Conservation (phyloP, 2,888 invertebrate species). For the Junonia oenone region DNA sequence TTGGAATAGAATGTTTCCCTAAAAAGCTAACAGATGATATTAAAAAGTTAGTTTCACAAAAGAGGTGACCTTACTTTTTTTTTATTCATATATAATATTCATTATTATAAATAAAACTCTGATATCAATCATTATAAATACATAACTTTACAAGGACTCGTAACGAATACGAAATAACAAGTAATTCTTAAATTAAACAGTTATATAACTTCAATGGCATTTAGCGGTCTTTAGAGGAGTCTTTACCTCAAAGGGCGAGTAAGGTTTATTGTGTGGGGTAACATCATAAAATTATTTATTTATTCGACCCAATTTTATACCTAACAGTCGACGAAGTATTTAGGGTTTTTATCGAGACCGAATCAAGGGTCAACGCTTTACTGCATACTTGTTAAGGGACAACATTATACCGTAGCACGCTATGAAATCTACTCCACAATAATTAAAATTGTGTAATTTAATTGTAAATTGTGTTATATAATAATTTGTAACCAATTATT, state of each 20-base stretch:
- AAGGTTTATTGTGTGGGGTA: conserved; percentile 13
- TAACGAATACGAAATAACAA: background rate
- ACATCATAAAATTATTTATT: conserved; percentile 71
- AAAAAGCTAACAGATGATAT: no score
- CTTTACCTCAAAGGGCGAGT: conserved; percentile 8
- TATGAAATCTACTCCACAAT: background rate
- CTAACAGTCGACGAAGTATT: conserved; percentile 71
- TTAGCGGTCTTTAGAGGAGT: conserved; percentile 8
- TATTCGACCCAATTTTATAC: conserved; percentile 71
- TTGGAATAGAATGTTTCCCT: no score
- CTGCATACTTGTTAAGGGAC: conserved; percentile 57
- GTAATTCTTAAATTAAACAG: conserved; percentile 7
- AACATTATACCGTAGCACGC: conserved; percentile 36
- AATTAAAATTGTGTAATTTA: background rate
- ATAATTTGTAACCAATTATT: no score
- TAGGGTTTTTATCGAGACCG: conserved; percentile 67
- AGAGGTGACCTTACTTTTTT: no score
- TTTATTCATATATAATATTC: background rate
- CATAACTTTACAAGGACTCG: background rate
- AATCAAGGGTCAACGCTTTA: conserved; percentile 72
- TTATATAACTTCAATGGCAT: conserved; percentile 8
- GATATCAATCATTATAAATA: background rate
- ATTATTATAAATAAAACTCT: background rate
- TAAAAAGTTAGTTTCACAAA: no score
- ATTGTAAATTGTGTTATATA: no score